These are phyloP conservation scores for Melanotaenia nigrans DNA, from an alignment of 2,797 vertebrate genomes.

Conservation along the genomic window DNA sequence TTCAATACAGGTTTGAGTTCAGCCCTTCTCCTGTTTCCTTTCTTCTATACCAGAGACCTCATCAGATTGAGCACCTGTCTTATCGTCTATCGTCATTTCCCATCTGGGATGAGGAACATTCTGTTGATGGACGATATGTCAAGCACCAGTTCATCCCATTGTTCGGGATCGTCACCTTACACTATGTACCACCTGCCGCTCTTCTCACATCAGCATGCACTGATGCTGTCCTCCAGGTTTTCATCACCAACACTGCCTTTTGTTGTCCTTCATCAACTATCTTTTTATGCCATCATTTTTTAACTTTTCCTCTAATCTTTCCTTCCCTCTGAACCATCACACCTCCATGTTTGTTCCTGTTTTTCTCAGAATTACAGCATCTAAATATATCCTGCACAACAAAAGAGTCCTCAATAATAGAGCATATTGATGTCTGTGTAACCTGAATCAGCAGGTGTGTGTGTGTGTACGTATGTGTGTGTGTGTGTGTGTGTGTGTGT, in stretches of 20 bases:
- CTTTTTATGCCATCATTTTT: neutral
- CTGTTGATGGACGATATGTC: too few relatives aligned
- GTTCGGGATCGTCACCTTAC: neutral
- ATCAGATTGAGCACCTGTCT: too few relatives aligned
- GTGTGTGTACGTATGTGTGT: neutral
- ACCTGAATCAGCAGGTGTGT: slow-evolving; percentile 60
- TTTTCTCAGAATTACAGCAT: slow-evolving; percentile 44
- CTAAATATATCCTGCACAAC: slow-evolving; percentile 72
- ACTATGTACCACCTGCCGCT: neutral
- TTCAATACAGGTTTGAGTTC: too few relatives aligned
- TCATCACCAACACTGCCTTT: too few relatives aligned
- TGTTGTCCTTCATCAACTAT: neutral
- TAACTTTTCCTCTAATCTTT: neutral
- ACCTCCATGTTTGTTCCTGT: neutral
- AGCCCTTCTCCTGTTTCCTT: too few relatives aligned
- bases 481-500: slow-evolving; percentile 24
- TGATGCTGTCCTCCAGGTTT: neutral
- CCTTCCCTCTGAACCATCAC: neutral
- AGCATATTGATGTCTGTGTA: slow-evolving; percentile 50
- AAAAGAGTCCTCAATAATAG: slow-evolving; percentile 68
- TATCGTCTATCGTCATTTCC: too few relatives aligned
- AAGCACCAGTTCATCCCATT: too few relatives aligned
- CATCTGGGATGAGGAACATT: too few relatives aligned
- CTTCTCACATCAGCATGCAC: neutral
- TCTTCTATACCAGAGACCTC: too few relatives aligned